Base-by-base conservation (phyloP, 2,113 vertebrate genomes). In the Mirounga angustirostris region DNA sequence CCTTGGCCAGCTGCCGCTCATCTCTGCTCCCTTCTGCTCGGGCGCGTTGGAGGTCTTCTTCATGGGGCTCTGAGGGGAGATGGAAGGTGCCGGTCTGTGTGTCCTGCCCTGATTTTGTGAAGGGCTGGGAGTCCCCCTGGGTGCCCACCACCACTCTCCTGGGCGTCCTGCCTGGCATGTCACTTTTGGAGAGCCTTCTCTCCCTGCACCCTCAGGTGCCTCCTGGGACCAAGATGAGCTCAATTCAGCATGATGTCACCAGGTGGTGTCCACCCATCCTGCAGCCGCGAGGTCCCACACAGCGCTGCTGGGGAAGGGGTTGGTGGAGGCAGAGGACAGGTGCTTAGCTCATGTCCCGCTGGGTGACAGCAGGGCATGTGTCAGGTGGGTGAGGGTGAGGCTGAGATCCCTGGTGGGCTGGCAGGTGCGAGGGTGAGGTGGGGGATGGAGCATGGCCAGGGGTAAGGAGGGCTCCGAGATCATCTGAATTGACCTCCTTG, bases 231-330 rank as follows among this genome's bases (percentile, higher is more conserved):
- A 30, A 40, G 81, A 21, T 33, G 82, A 21, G 43, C 43, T n/a
- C 19, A 30, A 24, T 46, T 18, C 50, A 13, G 36, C 24, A 19
- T 0, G 16, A 63, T 7, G 18, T 30, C 54, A 1, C 33, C 12
- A 15, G 43, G 43, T 0, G 19, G 21, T 0, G 0, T 36, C 5
- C 3, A 30, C 15, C 69, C 24, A 12, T 33, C 46, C 46, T 16
- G 28, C 4, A n/a, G 79, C 65, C 50, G 7, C 1, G 2, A 52
- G 43, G 26, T 22, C 26, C n/a, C 59, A 26, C 8, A 2, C 5
- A 5, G 73, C 33, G 0, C 28, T 16, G 63, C 46, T 18, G 59
- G 24, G 8, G 58, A 19, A 15, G 30, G 7, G 54, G n/a, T 26
- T 11, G 18, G 16, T 2, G 82, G 28, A 22, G 59, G 61, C 40